Base-by-base conservation (phyloP, 2,797 vertebrate species). In the Hirundo rustica region DNA sequence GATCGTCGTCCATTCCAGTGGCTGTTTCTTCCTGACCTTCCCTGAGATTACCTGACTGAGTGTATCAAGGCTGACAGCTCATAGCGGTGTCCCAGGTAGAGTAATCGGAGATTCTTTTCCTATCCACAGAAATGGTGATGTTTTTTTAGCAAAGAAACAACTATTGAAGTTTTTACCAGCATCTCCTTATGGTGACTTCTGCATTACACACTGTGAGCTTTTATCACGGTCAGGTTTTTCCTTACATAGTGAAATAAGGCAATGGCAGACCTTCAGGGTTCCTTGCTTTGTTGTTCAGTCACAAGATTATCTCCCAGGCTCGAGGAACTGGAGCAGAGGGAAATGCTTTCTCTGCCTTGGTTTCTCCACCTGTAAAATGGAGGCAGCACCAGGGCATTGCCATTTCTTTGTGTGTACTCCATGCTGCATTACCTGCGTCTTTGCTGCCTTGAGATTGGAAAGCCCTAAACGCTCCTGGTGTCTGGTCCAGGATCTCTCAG, bases 391-490 rank as follows among this genome's bases (percentile, higher is more conserved):
- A 27, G 29, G 32, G 30, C 0, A 6, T 12, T 57, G 13, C n/a
- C 18, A 1, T 16, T 77, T 50, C 38, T 61, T 22, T 15, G 67
- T 38, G 22, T 10, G 50, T 10, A 9, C 30, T 36, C 47, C 23
- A 3, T 10, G 23, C 65, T 16, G 25, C 2, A 3, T 62, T 60
- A 11, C 17, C 42, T 9, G 2, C 7, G 23, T 23, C 34, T 74
- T 11, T 51, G 38, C 58, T 65, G 66, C 70, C 66, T 36, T 13
- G 53, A 34, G 29, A 45, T 5, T 22, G 21, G 26, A 32, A 44
- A 50, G 20, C 44, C 10, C 2, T 13, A 8, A 78, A 32, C 0
- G 0, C 48, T 4, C 6, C 36, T 62, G 4, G 9, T 30, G 38
- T 36, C 15, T 23, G 79, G 15, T 42, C 27, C 16, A 5, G n/a